phyloP scores from a whole-genome alignment of 2,113 vertebrate genomes.

The Salvelinus sp. region DNA sequence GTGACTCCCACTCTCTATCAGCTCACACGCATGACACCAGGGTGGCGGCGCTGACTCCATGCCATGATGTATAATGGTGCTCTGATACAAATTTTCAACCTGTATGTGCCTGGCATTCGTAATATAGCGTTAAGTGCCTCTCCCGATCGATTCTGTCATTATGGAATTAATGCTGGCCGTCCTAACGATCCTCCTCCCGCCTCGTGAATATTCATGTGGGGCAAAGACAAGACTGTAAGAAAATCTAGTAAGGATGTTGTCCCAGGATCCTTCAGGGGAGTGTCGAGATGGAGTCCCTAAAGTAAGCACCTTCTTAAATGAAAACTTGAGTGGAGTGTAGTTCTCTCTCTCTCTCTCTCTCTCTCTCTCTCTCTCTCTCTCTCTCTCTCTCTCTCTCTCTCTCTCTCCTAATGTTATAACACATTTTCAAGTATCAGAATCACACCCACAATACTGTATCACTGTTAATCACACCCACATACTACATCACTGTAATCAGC shows the following conservation, averaged over 20 bases:
- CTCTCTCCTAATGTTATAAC: no score
- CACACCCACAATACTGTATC: no score
- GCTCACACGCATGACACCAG: not conserved
- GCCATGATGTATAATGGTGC: not conserved
- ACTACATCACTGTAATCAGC: no score
- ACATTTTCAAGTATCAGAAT: no score
- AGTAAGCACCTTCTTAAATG: not conserved
- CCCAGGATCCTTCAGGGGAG: not conserved
- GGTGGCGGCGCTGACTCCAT: not conserved
- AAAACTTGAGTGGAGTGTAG: not conserved
- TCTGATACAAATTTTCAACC: not conserved
- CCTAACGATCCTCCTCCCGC: not conserved
- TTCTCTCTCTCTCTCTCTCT: not conserved
- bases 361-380: not conserved
- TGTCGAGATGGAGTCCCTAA: not conserved
- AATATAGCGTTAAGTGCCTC: not conserved
- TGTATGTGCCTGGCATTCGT: not conserved
- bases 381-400: not conserved
- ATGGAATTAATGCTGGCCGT: not conserved
- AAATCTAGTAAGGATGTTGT: not conserved
- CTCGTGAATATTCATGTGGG: constrained; percentile 21
- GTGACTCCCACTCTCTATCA: not conserved
- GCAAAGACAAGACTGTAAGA: not conserved
- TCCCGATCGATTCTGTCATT: constrained; percentile 10
- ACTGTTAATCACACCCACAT: no score